Base-by-base conservation (phyloP, 2,113 vertebrate genomes). In the Hippocampus mohnikei region DNA sequence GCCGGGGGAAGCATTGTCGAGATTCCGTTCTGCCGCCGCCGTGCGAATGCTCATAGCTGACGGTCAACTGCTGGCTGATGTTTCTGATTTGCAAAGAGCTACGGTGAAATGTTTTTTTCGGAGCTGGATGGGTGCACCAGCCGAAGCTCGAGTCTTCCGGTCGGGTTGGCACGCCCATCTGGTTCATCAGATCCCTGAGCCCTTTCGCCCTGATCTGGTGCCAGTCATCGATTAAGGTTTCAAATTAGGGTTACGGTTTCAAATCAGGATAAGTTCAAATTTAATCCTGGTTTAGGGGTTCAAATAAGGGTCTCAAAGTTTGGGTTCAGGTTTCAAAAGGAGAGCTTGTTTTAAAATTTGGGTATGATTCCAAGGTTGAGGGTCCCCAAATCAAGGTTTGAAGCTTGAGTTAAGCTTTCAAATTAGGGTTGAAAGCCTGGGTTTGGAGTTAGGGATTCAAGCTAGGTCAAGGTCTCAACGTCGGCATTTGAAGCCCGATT, bases 1-100 rank as follows among this genome's bases (percentile, higher is more conserved):
- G 56, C 74, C 50, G n/a, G n/a, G n/a, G n/a, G n/a, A n/a, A n/a
- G 83, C 82, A 84, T 85, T 77, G 70, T 79, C 18, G 68, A 65
- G 40, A 46, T 64, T 25, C 62, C 20, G 20, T 12, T 62, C 1
- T 8, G 60, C 60, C 20, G 60, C 33, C 11, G 63, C 48, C 33
- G 44, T 5, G 18, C 64, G 46, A 74, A 68, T 65, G 56, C 64
- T 25, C 12, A 42, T 27, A 12, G 41, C 64, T 48, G n/a, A 29
- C 25, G 12, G 42, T 44, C 16, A 15, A 67, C 29, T 21, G 46
- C 27, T 33, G 44, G 9, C 18, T 12, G 18, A 21, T 20, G 65
- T 40, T 52, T 46, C 41, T 0, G 12, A 8, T 44, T 41, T n/a
- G 40, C 15, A 25, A 44, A 65, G 23, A 25, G 11, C 25, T 5